Evolutionary conservation across 2,113 vertebrate species (phyloP).

Genomic region (Apus apus): DNA sequence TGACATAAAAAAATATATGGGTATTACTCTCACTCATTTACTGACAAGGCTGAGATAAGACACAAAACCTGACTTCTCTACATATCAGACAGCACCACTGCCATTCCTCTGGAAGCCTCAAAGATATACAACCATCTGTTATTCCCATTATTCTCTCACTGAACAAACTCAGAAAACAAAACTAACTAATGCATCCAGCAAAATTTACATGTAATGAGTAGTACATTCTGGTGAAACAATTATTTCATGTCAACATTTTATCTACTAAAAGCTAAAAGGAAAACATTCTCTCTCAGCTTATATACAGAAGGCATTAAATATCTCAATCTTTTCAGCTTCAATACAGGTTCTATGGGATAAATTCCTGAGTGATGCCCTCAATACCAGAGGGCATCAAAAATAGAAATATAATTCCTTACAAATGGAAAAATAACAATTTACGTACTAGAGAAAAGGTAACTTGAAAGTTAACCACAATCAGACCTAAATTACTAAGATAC

Average conservation of each 20-base stretch:
- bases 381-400: not conserved
- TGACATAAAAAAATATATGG: not conserved
- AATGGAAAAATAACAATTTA: not conserved
- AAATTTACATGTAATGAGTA: not conserved
- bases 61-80: not conserved
- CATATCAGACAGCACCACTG: not conserved
- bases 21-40: not conserved
- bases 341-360: not conserved
- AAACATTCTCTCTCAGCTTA: not conserved
- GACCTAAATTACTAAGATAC: not conserved
- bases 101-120: not conserved
- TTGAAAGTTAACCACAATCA: not conserved
- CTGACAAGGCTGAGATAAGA: not conserved
- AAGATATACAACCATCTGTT: not conserved
- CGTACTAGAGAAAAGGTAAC: not conserved
- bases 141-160: not conserved
- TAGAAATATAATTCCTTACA: not conserved
- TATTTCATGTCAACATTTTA: not conserved
- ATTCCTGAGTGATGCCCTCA: not conserved
- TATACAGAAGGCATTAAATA: not conserved
- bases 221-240: not conserved
- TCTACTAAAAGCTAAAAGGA: not conserved
- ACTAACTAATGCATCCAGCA: not conserved
- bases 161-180: not conserved
- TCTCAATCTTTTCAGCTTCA: constrained; percentile 1